phyloP scores from a whole-genome alignment of 1,140 invertebrate species.

The Prorops nasuta region DNA sequence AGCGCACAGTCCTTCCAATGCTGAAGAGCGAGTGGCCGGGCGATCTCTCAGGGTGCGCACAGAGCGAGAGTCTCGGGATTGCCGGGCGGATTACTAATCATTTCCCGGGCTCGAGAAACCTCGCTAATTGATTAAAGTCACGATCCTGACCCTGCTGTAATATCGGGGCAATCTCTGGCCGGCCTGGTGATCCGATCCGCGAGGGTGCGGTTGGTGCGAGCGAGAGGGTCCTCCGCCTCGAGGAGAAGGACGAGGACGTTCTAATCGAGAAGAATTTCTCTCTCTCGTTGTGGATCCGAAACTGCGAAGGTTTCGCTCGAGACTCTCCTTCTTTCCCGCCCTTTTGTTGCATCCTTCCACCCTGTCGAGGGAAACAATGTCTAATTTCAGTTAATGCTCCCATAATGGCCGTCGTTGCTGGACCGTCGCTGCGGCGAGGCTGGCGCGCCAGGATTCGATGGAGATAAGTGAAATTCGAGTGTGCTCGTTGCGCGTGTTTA shows the following conservation, averaged over 20 bases:
- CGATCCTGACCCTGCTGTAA: conserved; percentile 43
- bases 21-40: no score
- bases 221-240: neutral
- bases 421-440: conserved; percentile 6
- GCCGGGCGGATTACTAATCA: conserved; percentile 50
- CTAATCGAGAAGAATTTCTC: neutral
- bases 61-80: no score
- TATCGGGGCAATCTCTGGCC: conserved; percentile 42
- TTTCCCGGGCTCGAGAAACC: conserved; percentile 53
- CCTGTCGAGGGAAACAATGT: conserved; percentile 33
- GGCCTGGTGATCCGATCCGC: neutral
- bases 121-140: conserved; percentile 50
- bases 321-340: conserved; percentile 6
- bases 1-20: neutral
- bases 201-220: no score
- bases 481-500: no score
- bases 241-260: conserved; percentile 7
- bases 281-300: conserved; percentile 7
- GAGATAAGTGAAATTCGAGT: conserved; percentile 31
- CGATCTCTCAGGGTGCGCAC: no score
- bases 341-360: conserved; percentile 25
- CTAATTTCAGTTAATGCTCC: conserved; percentile 37
- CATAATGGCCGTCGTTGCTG: conserved; percentile 31
- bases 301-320: conserved; percentile 8
- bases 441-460: conserved; percentile 11